These are phyloP conservation scores for Hydractinia echinata DNA, from an alignment of 30 jellyfish, hydroid and myxozoan genomes.

Conservation along the genomic window DNA sequence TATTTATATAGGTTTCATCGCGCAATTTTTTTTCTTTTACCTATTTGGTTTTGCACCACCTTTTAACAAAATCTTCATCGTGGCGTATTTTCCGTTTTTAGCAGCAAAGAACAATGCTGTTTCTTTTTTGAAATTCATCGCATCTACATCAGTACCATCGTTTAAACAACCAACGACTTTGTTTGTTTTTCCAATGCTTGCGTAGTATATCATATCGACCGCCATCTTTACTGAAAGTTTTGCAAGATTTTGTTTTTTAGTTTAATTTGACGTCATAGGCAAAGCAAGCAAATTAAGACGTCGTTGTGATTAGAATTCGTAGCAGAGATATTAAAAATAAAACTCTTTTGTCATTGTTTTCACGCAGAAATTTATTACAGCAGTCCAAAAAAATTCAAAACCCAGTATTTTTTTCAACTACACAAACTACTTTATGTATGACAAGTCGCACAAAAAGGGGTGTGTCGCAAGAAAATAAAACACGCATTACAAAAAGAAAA, in stretches of 20 bases:
- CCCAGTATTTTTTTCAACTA: too few species aligned
- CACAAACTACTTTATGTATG: too few species aligned
- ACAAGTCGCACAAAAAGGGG: too few species aligned
- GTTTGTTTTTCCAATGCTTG: background rate
- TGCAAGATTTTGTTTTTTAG: background rate
- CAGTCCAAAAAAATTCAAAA: too few species aligned
- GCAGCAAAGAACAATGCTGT: conserved; percentile 10
- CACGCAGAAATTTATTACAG: too few species aligned
- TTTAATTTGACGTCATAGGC: background rate
- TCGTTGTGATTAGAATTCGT: too few species aligned
- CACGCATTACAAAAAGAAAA: too few species aligned
- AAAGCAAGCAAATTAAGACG: background rate
- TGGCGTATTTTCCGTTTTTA: background rate
- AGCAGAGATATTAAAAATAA: too few species aligned
- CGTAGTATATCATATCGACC: conserved; percentile 7
- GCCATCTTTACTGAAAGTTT: background rate
- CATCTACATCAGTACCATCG: background rate
- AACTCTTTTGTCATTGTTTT: too few species aligned
- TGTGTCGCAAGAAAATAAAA: too few species aligned
- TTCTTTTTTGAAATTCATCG: background rate
- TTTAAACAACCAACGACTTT: background rate
- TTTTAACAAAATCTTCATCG: background rate
- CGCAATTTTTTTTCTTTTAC: background rate
- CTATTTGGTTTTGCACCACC: background rate
- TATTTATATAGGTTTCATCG: too few species aligned